A percentile compares a stretch with the other conserved stretches of the same genome.
These are phyloP conservation scores for Centruroides sculpturatus DNA, from an alignment of 1,140 invertebrate species.

Conservation along the genomic window DNA sequence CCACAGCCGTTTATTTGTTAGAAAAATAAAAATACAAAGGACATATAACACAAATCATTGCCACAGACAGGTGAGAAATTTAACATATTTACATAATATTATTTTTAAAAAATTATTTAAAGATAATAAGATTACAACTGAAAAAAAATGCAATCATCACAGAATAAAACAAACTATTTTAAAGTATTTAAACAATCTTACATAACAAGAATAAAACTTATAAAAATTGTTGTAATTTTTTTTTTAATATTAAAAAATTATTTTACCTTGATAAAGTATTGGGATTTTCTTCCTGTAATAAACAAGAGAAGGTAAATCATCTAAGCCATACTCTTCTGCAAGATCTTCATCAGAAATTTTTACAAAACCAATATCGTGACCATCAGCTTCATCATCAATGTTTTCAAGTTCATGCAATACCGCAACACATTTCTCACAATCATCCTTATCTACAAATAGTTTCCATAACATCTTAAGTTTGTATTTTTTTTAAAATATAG, in stretches of 20 bases:
- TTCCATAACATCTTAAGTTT: too few species aligned
- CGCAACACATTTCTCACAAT: conserved; percentile 80
- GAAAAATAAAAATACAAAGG: too few species aligned
- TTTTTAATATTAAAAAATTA: conserved; percentile 3
- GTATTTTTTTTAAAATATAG: too few species aligned
- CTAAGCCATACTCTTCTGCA: conserved; percentile 73
- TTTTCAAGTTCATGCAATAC: conserved; percentile 77
- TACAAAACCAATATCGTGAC: conserved; percentile 83
- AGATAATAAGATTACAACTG: too few species aligned
- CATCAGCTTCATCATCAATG: conserved; percentile 90
- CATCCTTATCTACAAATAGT: conserved; percentile 57
- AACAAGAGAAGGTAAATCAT: conserved; percentile 68
- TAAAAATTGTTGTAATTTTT: not conserved
- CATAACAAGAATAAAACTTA: not conserved
- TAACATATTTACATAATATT: too few species aligned
- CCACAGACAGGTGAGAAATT: too few species aligned
- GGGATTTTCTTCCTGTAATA: conserved; percentile 90
- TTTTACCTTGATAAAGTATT: conserved; percentile 80
- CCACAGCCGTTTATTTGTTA: too few species aligned
- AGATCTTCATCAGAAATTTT: conserved; percentile 84
- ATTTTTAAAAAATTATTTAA: too few species aligned
- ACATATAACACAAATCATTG: too few species aligned
- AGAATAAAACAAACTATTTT: not conserved
- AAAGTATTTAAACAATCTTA: not conserved
- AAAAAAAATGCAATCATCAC: too few species aligned